These are phyloP conservation scores for Belonocnema kinseyi DNA, from an alignment of 1,140 invertebrate species.

Conservation along the genomic window DNA sequence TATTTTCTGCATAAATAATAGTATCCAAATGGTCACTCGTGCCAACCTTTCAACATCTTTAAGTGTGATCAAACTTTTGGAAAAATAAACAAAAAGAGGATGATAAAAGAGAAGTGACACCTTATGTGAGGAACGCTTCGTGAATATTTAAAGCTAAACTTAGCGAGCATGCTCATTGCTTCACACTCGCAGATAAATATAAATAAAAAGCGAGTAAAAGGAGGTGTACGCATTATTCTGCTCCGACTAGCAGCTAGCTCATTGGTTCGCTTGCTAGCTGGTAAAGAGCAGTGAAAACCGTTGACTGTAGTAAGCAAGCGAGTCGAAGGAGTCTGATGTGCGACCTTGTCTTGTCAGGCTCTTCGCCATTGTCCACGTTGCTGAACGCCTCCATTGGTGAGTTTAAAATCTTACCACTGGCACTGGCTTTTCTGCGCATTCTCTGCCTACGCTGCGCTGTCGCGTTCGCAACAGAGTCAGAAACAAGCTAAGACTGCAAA, in stretches of 20 bases:
- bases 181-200: too few relatives aligned
- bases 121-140: too few relatives aligned
- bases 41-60: too few relatives aligned
- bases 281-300: slow-evolving; percentile 51
- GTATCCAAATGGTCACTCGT: too few relatives aligned
- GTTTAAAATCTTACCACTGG: slow-evolving; percentile 48
- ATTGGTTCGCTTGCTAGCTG: slow-evolving; percentile 33
- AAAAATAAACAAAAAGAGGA: too few relatives aligned
- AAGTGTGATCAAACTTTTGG: too few relatives aligned
- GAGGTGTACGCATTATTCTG: slow-evolving; percentile 28
- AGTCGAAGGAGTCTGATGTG: slow-evolving; percentile 55
- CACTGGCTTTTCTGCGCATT: slow-evolving; percentile 46
- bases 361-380: slow-evolving; percentile 66
- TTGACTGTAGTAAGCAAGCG: slow-evolving; percentile 36
- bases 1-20: too few relatives aligned
- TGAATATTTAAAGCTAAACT: too few relatives aligned
- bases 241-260: neutral
- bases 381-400: slow-evolving; percentile 59
- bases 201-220: slow-evolving; percentile 23
- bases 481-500: slow-evolving; percentile 17
- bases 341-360: slow-evolving; percentile 67
- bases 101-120: too few relatives aligned
- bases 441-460: slow-evolving; percentile 36
- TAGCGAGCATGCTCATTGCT: too few relatives aligned
- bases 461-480: slow-evolving; percentile 10